Percentiles rank a stretch among this genome's conserved stretches.
Conservation (phyloP, 2,797 vertebrate genomes). For the Lacerta bilineata region DNA sequence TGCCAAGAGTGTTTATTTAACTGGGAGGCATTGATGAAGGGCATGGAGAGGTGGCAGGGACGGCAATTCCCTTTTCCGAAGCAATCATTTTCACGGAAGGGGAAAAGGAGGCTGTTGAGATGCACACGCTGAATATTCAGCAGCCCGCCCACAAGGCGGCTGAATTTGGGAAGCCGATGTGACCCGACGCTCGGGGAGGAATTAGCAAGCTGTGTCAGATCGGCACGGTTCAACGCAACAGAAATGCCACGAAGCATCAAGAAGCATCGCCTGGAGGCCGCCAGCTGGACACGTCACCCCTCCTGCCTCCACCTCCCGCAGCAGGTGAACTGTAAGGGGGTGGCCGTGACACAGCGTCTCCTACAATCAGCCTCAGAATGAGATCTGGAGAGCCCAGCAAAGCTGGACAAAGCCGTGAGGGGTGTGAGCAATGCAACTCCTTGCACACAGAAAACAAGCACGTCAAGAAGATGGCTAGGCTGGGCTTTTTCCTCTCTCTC, state of each 20-base stretch:
- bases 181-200: background rate
- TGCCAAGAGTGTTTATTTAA: background rate
- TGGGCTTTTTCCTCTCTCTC: background rate
- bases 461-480: background rate
- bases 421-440: background rate
- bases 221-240: background rate
- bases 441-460: background rate
- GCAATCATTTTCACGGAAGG: slow-evolving; percentile 5
- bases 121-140: background rate
- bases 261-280: background rate
- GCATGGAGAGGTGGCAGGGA: background rate
- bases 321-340: background rate
- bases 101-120: background rate
- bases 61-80: background rate
- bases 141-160: background rate
- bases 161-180: background rate
- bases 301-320: background rate
- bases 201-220: background rate
- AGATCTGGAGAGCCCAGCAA: background rate
- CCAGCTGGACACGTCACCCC: background rate
- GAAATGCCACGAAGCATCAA: background rate
- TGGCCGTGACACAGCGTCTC: background rate
- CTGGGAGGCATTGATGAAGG: background rate
- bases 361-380: background rate
- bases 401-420: background rate